Base-by-base conservation (phyloP, 2,113 vertebrate species). In the Indicator indicator region DNA sequence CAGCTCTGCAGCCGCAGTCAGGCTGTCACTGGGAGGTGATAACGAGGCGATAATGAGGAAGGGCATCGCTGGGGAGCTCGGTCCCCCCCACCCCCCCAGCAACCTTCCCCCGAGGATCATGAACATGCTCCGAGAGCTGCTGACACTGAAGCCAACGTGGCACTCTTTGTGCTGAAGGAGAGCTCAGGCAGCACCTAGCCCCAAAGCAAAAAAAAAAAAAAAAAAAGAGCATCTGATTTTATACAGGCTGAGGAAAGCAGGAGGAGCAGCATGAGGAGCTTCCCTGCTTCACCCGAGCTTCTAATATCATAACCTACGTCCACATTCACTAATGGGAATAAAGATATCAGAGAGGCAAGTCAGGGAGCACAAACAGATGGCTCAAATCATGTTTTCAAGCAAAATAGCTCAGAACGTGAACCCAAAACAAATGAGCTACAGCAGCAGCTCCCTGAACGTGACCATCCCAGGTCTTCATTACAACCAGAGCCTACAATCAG, bases 331-430 rank as follows among this genome's bases (percentile, higher is more conserved):
- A 10, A 12, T 0, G 6, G 1, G 9, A 59, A 56, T 48, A 68
- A 88, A 60, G 65, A 65, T 9, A 27, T 63, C 68, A 26, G 11
- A 44, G 48, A 46, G 83, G 65, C 79, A 74, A 89, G 86, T 9
- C 27, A 73, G 65, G 42, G 18, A 69, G 86, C 28, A n/a, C 84
- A 73, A 69, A 81, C 40, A 75, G 68, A 70, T 91, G 63, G 89
- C 86, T n/a, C 82, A 71, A 72, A 88, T 42, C 62, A 48, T 16
- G 30, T 88, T 94, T 94, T 52, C 77, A 87, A 82, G 84, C n/a
- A 91, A 92, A 95, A 94, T 1, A 63, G 40, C 59, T 94, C 11
- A 48, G 13, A 23, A 93, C 16, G 70, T 46, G 59, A 93, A 79
- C 33, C 24, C 26, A 60, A 72, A 91, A 63, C 58, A 64, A 72